Conservation (phyloP, 2,888 invertebrate species). For the Megalurothrips usitatus region DNA sequence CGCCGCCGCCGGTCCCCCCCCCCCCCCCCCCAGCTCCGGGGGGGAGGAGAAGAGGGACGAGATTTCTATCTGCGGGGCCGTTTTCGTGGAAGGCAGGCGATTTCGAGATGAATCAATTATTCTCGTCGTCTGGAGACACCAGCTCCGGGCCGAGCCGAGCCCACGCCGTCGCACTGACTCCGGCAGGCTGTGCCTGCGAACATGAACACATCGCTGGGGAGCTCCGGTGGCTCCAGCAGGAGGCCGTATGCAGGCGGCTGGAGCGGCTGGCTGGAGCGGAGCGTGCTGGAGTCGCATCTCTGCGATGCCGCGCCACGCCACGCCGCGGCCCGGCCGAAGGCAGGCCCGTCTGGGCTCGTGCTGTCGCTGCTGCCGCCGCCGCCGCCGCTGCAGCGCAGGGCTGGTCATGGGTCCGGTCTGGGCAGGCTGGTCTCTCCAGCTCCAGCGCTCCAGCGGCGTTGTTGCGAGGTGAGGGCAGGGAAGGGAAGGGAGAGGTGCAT, state of each 20-base stretch:
- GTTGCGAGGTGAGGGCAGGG: background rate
- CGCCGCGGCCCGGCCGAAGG: background rate
- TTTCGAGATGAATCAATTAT: too few relatives aligned
- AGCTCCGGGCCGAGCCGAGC: too few relatives aligned
- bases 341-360: background rate
- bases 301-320: background rate
- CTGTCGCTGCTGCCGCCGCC: too few relatives aligned
- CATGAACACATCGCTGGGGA: background rate
- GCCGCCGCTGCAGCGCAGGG: background rate
- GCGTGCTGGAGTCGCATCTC: background rate
- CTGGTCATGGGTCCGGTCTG: background rate
- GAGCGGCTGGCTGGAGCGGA: background rate
- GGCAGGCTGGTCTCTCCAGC: background rate
- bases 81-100: too few relatives aligned
- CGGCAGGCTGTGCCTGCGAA: background rate
- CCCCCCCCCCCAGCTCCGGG: too few relatives aligned
- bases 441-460: background rate
- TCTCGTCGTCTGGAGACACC: too few relatives aligned
- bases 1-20: too few relatives aligned
- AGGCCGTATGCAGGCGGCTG: background rate
- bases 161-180: too few relatives aligned
- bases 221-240: background rate
- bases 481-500: conserved; percentile 44
- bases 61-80: too few relatives aligned
- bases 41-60: background rate